Evolutionary conservation across 2,888 invertebrate species (phyloP).

Genomic region (Apeira syringaria): DNA sequence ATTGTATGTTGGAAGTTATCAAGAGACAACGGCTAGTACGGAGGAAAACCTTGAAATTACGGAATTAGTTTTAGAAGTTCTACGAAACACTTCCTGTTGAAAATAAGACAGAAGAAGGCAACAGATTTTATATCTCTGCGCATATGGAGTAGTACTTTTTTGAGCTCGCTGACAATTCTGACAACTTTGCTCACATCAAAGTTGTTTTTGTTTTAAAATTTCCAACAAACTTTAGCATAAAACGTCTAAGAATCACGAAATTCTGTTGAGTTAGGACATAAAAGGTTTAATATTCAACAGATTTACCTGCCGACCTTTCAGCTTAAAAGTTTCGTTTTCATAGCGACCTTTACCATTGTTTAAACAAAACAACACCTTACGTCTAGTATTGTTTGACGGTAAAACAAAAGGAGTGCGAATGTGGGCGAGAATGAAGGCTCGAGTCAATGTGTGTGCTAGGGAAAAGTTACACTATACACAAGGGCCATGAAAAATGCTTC

Average conservation of each 20-base stretch:
- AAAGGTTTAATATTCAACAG: slow-evolving; percentile 1
- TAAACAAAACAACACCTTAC: slow-evolving; percentile 4
- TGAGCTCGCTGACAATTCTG: too few species aligned
- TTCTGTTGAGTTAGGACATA: slow-evolving; percentile 3
- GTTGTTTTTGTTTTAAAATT: background rate
- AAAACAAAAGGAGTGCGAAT: slow-evolving; percentile 8
- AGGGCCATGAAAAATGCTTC: too few species aligned
- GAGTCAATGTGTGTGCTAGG: background rate
- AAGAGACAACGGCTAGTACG: too few species aligned
- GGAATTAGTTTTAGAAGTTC: too few species aligned
- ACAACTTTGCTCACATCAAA: too few species aligned
- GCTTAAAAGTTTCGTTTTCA: slow-evolving; percentile 7
- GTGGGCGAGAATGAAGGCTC: slow-evolving; percentile 1
- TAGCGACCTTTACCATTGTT: slow-evolving; percentile 10
- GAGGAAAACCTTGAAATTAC: too few species aligned
- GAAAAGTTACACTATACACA: too few species aligned
- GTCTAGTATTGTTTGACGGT: slow-evolving; percentile 2
- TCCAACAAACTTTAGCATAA: background rate
- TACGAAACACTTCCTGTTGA: too few species aligned
- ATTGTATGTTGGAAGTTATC: too few species aligned
- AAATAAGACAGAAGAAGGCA: too few species aligned
- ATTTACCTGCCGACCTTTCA: background rate
- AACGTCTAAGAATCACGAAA: background rate
- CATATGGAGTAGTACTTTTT: too few species aligned
- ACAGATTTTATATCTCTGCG: too few species aligned